Base-by-base conservation (phyloP, 2,113 vertebrate genomes). In the Erythrocercus mccallii region DNA sequence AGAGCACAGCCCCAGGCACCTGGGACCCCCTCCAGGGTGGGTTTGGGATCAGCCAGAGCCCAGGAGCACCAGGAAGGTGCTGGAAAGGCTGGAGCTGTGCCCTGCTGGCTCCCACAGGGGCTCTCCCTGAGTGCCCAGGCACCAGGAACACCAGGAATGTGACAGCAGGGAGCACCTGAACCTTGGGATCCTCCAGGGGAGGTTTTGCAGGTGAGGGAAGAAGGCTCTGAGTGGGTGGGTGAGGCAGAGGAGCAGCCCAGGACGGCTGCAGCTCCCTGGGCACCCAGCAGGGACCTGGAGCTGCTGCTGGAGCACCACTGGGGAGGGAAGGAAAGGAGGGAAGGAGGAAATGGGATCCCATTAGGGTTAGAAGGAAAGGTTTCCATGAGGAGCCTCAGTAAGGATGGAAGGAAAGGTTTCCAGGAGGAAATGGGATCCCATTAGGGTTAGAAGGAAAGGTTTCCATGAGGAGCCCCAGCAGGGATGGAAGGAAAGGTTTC, bases 401-500 rank as follows among this genome's bases (percentile, higher is more conserved):
- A 12, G 12, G 14, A 9, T 12, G 22, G 22, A 48, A 47, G 47
- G 47, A 56, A 22, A n/a, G 56, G 21, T 44, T 44, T 53, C 27
- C 51, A 30, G 17, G 50, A 53, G 48, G 30, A 30, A 48, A 48
- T 48, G 47, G 23, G 17, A 27, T 6, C 19, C 21, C 14, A 20
- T 25, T 22, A 13, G 20, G n/a, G n/a, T n/a, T n/a, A n/a, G n/a
- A 42, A 44, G 60, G 58, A 61, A 40, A 24, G 9, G 37, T 6
- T 71, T 14, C 20, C 28, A 10, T 31, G 11, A 40, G 27, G 6
- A 70, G n/a, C n/a, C n/a, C n/a, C n/a, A 33, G 10, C 2, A 2
- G 27, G n/a, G 0, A 0, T 9, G 18, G 21, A 40, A 33, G 37
- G 68, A 71, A 24, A 19, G 7, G 5, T 6, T 56, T 14, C 51